These are phyloP conservation scores for Gobio gobio DNA, from an alignment of 2,113 vertebrate genomes.

Conservation along the genomic window DNA sequence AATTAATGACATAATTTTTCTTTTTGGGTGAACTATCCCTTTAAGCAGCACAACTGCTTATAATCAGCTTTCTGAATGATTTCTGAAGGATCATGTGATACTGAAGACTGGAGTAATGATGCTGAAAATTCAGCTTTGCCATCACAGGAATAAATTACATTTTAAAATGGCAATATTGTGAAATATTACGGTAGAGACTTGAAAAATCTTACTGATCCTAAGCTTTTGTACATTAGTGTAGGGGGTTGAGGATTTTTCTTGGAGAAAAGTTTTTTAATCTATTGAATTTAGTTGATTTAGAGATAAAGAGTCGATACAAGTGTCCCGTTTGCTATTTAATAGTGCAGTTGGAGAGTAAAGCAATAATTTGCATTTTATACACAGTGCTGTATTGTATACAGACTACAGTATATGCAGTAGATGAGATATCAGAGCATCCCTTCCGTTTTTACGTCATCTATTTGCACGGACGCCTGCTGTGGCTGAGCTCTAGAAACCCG, in stretches of 20 bases:
- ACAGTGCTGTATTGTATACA: conserved; percentile 40
- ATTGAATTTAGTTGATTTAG: conserved; percentile 2
- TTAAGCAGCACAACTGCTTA: neutral
- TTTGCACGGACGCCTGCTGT: conserved; percentile 3
- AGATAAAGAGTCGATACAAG: neutral
- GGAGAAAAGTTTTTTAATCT: neutral
- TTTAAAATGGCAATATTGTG: neutral
- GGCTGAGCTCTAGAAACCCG: neutral
- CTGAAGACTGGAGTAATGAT: neutral
- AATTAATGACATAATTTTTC: too few relatives aligned
- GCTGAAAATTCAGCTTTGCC: neutral
- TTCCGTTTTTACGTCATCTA: neutral
- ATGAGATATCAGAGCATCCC: conserved; percentile 22
- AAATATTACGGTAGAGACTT: too few relatives aligned
- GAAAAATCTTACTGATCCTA: neutral
- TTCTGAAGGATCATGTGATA: neutral
- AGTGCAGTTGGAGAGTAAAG: conserved; percentile 45
- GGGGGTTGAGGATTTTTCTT: neutral
- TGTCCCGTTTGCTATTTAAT: neutral
- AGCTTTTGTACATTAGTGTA: neutral
- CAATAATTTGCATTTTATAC: conserved; percentile 51
- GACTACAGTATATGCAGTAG: conserved; percentile 13
- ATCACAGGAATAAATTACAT: neutral
- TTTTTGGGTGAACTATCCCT: too few relatives aligned
- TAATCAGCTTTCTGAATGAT: neutral